Conservation (phyloP, 1,140 invertebrate species). For the Lepidurus packardi region DNA sequence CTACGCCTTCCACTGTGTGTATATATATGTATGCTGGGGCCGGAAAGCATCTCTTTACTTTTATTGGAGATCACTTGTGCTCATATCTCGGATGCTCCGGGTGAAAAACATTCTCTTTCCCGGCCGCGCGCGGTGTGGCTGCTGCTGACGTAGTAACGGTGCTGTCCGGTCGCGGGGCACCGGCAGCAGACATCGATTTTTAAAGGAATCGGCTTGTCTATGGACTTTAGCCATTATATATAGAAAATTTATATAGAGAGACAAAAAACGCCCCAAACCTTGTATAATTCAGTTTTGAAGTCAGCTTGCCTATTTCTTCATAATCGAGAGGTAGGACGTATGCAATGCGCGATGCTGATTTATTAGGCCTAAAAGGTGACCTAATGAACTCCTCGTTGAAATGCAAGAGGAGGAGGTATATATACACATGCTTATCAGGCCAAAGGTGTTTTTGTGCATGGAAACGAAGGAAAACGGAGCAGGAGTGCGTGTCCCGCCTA, state of each 20-base stretch:
- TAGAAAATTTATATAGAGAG: no score
- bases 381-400: constrained; percentile 3
- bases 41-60: constrained; percentile 10
- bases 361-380: not conserved
- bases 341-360: constrained; percentile 1
- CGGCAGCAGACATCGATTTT: constrained; percentile 10
- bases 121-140: not conserved
- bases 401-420: not conserved
- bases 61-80: constrained; percentile 21
- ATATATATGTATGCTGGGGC: not conserved
- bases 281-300: not conserved
- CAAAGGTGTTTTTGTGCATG: not conserved
- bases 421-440: not conserved
- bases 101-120: not conserved
- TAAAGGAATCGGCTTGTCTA: not conserved
- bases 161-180: not conserved
- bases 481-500: not conserved
- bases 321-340: not conserved
- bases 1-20: not conserved
- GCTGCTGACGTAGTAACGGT: not conserved
- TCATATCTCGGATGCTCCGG: not conserved
- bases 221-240: no score
- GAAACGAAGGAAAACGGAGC: not conserved
- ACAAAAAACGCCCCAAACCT: no score
- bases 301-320: not conserved